Conservation (phyloP, 2,888 invertebrate genomes). For the Macrostomum cliftonense region DNA sequence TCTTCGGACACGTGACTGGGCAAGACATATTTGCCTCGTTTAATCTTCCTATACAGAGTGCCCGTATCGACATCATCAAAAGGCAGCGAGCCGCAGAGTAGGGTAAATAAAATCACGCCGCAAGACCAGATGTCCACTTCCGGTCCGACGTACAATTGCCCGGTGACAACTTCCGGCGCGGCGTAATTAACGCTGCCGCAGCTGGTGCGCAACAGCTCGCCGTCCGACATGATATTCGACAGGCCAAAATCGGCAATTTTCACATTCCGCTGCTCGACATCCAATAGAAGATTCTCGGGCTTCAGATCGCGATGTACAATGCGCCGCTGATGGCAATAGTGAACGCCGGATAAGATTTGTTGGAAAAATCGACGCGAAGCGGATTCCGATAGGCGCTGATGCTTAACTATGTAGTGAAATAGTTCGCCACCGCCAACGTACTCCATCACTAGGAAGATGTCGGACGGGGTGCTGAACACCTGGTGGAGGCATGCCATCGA, state of each 20-base stretch:
- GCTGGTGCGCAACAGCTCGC: slow-evolving; percentile 87
- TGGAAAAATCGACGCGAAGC: slow-evolving; percentile 83
- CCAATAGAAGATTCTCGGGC: slow-evolving; percentile 82
- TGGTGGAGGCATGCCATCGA: no score
- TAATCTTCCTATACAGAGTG: slow-evolving; percentile 91
- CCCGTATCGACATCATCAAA: slow-evolving; percentile 99
- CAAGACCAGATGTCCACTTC: slow-evolving; percentile 99
- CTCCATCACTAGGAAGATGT: slow-evolving; percentile 99
- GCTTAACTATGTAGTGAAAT: slow-evolving; percentile 97
- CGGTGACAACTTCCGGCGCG: slow-evolving; percentile 94
- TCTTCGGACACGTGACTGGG: slow-evolving; percentile 88
- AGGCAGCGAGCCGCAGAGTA: slow-evolving; percentile 86
- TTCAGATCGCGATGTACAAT: slow-evolving; percentile 94
- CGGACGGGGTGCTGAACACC: slow-evolving; percentile 91
- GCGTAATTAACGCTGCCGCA: slow-evolving; percentile 99
- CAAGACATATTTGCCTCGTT: slow-evolving; percentile 91
- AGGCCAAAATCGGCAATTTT: slow-evolving; percentile 83
- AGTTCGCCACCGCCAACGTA: slow-evolving; percentile 96
- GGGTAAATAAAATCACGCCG: slow-evolving; percentile 88
- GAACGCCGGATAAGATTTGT: slow-evolving; percentile 95
- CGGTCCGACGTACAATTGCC: slow-evolving; percentile 94
- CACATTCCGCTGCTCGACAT: slow-evolving; percentile 67
- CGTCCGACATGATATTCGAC: slow-evolving; percentile 99
- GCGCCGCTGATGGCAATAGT: slow-evolving; percentile 98
- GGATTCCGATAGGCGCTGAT: slow-evolving; percentile 53